These are phyloP conservation scores for Australoheros facetus DNA, from an alignment of 2,797 vertebrate species.

Conservation along the genomic window DNA sequence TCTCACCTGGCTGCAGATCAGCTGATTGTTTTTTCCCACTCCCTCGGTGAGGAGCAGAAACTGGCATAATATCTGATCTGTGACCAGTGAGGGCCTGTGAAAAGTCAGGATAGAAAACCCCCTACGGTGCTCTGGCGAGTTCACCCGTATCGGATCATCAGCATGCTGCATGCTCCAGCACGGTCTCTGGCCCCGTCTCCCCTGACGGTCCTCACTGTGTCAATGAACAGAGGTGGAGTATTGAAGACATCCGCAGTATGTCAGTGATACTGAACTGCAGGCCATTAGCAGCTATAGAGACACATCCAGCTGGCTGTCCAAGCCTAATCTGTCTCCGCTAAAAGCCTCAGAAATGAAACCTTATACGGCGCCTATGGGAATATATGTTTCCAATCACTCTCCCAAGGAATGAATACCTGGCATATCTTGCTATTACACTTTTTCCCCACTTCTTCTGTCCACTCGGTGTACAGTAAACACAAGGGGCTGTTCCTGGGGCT, in stretches of 20 bases:
- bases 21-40: conserved; percentile 20
- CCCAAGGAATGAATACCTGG: conserved; percentile 65
- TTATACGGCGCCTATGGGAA: conserved; percentile 64
- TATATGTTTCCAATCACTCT: conserved; percentile 64
- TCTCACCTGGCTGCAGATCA: conserved; percentile 59
- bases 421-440: conserved; percentile 43
- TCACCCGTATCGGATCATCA: conserved; percentile 46
- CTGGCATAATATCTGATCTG: conserved; percentile 27
- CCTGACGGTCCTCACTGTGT: conserved; percentile 37
- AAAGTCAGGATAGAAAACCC: conserved; percentile 11
- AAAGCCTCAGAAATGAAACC: conserved; percentile 64
- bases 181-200: conserved; percentile 27
- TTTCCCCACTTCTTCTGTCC: conserved; percentile 40
- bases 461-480: conserved; percentile 69
- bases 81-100: background rate
- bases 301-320: conserved; percentile 33
- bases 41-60: background rate
- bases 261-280: conserved; percentile 60
- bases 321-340: conserved; percentile 56
- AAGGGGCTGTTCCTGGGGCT: background rate
- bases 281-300: conserved; percentile 64
- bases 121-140: background rate
- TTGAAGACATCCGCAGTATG: conserved; percentile 72
- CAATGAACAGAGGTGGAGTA: conserved; percentile 62
- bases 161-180: conserved; percentile 31